Evolutionary conservation across 2,888 invertebrate genomes (phyloP), one percentile per base, ranked within the genome.

Genomic region (Hypomecis punctinalis): DNA sequence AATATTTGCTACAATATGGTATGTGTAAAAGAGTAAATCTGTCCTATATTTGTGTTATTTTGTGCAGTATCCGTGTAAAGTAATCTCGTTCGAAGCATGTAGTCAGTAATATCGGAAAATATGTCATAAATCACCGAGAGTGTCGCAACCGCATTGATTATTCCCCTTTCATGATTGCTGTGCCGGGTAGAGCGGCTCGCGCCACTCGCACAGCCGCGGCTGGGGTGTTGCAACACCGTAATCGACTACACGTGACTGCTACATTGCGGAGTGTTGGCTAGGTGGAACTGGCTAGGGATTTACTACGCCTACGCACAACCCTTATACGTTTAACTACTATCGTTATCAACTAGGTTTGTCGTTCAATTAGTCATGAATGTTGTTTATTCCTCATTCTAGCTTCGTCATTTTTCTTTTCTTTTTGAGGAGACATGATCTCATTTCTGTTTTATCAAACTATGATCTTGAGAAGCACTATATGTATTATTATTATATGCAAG

Each of bases 111-210:
- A 37, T 13, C 47, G 9, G 46, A 47, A 47, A 51, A 49, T n/a
- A 47, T 54, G 65, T 62, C 63, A 74, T 75, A 73, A 72, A 75
- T 75, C 69, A 70, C 63, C 67, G 64, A 66, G 59, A 65, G 66
- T 73, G 72, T 77, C 70, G 73, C 69, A 71, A 71, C 64, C 52
- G 53, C 68, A 72, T 67, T 72, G 70, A 74, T 76, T 73, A 72
- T 73, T 74, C 71, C 66, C 69, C 72, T 75, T 71, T 71, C 55
- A 70, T 74, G 68, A 73, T 75, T 67, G 61, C 62, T 68, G 54
- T 67, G 61, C 61, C 67, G 54, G 42, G 62, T 61, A 63, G 59
- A 56, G 54, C 13, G 47, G 47, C 62, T 67, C 65, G 61, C 53
- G 63, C 61, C 58, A 65, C 59, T 67, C 55, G 40, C 63, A n/a